Conservation (phyloP, 2,888 invertebrate species). For the Galeruca laticollis region DNA sequence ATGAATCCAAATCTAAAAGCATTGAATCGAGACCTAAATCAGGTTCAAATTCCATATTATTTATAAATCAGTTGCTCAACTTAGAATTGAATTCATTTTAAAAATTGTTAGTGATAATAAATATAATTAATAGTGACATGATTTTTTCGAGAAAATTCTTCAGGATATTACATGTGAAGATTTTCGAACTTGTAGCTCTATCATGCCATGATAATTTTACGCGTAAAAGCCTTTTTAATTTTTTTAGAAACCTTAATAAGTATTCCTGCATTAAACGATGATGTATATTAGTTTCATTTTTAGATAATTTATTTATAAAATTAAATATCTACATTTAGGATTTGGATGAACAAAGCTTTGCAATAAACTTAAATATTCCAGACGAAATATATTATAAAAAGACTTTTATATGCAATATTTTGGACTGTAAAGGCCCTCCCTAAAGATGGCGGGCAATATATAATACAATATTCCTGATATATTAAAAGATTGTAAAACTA, state of each 20-base stretch:
- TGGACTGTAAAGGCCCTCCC: constrained; percentile 51
- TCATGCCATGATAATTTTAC: constrained; percentile 55
- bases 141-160: constrained; percentile 55
- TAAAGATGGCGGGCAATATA: constrained; percentile 57
- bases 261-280: background rate
- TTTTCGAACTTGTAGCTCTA: constrained; percentile 61
- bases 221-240: constrained; percentile 23
- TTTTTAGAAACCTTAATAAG: background rate
- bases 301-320: background rate
- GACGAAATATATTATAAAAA: constrained; percentile 7
- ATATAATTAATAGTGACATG: constrained; percentile 60
- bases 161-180: constrained; percentile 47
- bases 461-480: constrained; percentile 61
- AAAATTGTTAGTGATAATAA: constrained; percentile 55
- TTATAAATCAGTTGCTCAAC: constrained; percentile 52
- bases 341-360: background rate
- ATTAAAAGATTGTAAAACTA: constrained; percentile 58
- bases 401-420: constrained; percentile 27
- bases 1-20: constrained; percentile 62
- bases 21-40: constrained; percentile 48
- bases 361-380: no score
- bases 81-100: constrained; percentile 63
- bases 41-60: constrained; percentile 51
- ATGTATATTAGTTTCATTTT: background rate
- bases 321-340: background rate